phyloP scores from a whole-genome alignment of 2,797 vertebrate genomes.

The Halcyon chelicuti region DNA sequence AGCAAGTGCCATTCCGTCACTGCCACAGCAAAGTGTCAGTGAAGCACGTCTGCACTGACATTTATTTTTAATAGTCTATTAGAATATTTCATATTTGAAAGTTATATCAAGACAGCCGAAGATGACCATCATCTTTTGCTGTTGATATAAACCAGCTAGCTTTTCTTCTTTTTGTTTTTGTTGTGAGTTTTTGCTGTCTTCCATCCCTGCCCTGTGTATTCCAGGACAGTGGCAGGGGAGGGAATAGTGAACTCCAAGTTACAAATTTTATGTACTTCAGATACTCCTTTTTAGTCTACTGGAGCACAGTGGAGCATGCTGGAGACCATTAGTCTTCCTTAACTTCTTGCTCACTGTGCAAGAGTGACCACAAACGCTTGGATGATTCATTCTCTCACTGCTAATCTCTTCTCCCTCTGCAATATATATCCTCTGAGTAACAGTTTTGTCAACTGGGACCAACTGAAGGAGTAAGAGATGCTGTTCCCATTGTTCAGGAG shows the following conservation, averaged over 20 bases:
- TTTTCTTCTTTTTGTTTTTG: neutral
- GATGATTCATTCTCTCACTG: constrained; percentile 47
- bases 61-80: neutral
- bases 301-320: neutral
- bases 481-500: constrained; percentile 67
- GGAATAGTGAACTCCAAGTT: neutral
- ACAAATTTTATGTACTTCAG: neutral
- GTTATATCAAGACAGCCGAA: neutral
- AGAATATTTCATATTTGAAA: neutral
- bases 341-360: neutral
- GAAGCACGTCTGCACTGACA: neutral
- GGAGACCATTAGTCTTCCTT: neutral
- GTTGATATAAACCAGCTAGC: neutral
- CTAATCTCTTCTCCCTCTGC: constrained; percentile 20
- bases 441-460: constrained; percentile 33
- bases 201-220: neutral
- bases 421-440: constrained; percentile 59
- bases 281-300: neutral
- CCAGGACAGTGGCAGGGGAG: accelerated
- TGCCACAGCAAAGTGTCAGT: neutral
- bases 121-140: neutral
- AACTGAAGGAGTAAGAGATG: constrained; percentile 61
- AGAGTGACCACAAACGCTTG: neutral
- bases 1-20: neutral
- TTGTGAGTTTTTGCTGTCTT: neutral